Conservation (phyloP, 2,113 vertebrate species). For the Alaudala cheleensis region DNA sequence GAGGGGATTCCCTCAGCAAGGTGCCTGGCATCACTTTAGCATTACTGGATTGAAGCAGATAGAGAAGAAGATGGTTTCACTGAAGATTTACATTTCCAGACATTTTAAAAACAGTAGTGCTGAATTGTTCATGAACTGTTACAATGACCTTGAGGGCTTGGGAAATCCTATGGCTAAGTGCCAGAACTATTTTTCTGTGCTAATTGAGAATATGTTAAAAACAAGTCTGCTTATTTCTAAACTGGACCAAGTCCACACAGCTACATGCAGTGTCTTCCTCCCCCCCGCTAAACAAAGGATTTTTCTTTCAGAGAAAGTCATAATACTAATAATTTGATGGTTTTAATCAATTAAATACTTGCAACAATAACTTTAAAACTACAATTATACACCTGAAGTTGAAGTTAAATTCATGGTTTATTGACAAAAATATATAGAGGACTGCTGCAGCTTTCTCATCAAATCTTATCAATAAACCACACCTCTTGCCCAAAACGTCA, state of each 20-base stretch:
- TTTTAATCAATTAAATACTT: background rate
- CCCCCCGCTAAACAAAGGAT: background rate
- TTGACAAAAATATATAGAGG: background rate
- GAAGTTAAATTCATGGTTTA: background rate
- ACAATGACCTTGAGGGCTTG: background rate
- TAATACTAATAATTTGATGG: background rate
- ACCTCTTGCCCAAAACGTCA: background rate
- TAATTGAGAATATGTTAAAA: background rate
- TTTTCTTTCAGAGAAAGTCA: background rate
- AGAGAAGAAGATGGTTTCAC: background rate
- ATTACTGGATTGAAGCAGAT: background rate
- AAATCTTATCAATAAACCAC: background rate
- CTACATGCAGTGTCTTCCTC: fast-evolving
- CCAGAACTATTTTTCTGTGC: background rate
- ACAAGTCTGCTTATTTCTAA: background rate
- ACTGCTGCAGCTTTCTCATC: background rate
- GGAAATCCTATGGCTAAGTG: background rate
- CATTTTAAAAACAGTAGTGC: background rate
- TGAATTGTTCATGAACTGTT: background rate
- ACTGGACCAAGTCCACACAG: background rate
- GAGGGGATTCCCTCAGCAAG: background rate
- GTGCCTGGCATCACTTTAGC: background rate
- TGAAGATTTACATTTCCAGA: background rate
- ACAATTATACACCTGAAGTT: background rate
- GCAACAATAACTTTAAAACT: background rate